phyloP scores from a whole-genome alignment of 2,888 invertebrate genomes.

The Brachypterus glaber region DNA sequence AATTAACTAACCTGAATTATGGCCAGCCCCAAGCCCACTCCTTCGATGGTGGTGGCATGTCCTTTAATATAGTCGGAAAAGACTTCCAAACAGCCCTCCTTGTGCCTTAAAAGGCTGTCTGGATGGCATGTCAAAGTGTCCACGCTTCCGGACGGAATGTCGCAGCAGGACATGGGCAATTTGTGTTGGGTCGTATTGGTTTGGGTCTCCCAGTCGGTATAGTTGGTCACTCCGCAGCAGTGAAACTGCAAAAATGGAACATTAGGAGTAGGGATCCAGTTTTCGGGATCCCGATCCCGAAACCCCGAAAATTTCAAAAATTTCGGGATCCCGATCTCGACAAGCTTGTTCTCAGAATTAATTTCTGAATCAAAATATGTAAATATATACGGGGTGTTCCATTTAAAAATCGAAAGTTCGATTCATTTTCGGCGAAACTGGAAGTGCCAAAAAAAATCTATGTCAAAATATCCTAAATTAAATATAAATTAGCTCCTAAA shows the following conservation, averaged over 20 bases:
- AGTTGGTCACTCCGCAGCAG: slow-evolving; percentile 62
- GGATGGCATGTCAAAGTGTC: slow-evolving; percentile 35
- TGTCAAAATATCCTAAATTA: no score
- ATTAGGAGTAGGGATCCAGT: no score
- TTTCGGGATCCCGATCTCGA: no score
- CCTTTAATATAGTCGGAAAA: slow-evolving; percentile 56
- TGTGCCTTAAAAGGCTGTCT: slow-evolving; percentile 37
- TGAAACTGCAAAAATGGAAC: slow-evolving; percentile 51
- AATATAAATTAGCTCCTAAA: no score
- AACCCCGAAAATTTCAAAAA: no score
- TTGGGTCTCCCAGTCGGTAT: slow-evolving; percentile 53
- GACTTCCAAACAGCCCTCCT: slow-evolving; percentile 53
- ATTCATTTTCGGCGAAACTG: no score
- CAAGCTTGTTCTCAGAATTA: no score
- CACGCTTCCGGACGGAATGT: slow-evolving; percentile 40
- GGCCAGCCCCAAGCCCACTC: slow-evolving; percentile 73
- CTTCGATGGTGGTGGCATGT: slow-evolving; percentile 65
- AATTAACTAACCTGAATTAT: slow-evolving; percentile 62
- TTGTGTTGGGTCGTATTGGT: slow-evolving; percentile 31
- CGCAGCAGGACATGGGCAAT: slow-evolving; percentile 58
- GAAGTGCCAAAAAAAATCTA: no score
- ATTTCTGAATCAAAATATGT: no score
- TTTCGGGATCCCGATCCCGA: no score
- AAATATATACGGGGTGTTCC: no score
- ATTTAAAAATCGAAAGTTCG: no score